Base-by-base conservation (phyloP, 92 coral and sea anemone species). In the Epizoanthus rinbou region DNA sequence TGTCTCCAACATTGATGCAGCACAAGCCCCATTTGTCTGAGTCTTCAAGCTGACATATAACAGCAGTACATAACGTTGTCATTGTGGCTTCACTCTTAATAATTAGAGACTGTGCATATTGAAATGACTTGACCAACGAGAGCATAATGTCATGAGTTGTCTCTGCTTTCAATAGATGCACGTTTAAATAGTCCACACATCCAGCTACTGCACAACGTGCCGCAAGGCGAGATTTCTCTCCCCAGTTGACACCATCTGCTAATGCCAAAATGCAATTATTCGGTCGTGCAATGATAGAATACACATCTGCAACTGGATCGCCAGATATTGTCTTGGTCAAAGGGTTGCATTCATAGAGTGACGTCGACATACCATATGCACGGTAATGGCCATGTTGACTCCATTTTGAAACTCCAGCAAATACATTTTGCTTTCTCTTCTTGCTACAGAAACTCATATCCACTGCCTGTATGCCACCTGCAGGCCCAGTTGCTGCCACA, bases 161-260 rank as follows among this genome's bases (percentile, higher is more conserved):
- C 57, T 71, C 83, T 53, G 95, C 97, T 21, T 89, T 57, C 76
- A 80, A 79, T 66, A 97, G 86, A 67, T 88, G 86, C 24, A 72
- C 79, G 76, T 90, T 87, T 70, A 97, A 84, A 79, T 97, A 92
- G 73, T 94, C 89, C 15, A 97, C 68, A 41, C 98, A 91, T 11
- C 99, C 98, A 25, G 94, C 98, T 18, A 97, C 92, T 16, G 93
- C 99, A 62, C 94, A 94, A 15, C 98, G 96, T 8, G 99, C 99
- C n/a, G 99, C 98, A 37, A 97, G 88, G 57, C 94, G 93, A 24
- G 99, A 90, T 74, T 94, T 94, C 75, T 90, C 97, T 19, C 99
- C 98, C 99, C 99, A 97, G 78, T 92, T 94, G 56, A 94, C 98
- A 37, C 99, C 99, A 72, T 97, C 99, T 0, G 99, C 99, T 31